A percentile compares a stretch with the other conserved stretches of the same genome.
These are phyloP conservation scores for Phytoseiulus persimilis DNA, from an alignment of 2,888 invertebrate species.

Conservation along the genomic window DNA sequence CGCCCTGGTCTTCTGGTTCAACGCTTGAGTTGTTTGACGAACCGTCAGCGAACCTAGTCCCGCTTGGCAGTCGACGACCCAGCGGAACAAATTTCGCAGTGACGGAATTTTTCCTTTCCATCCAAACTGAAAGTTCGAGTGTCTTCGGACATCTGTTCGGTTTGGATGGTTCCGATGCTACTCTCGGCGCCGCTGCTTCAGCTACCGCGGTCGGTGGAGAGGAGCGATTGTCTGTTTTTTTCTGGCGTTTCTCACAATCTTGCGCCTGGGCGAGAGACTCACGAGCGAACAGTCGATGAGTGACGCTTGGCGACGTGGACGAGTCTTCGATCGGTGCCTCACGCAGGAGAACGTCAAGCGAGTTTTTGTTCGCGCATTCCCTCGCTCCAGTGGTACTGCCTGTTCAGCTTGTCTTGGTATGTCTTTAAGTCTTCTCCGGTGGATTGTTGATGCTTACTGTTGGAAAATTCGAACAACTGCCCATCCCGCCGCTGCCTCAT, in stretches of 20 bases:
- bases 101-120: background rate
- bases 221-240: background rate
- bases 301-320: background rate
- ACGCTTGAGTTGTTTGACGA: background rate
- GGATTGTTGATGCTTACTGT: too few relatives aligned
- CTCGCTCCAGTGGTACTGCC: background rate
- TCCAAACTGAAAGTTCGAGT: background rate
- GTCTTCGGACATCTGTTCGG: background rate
- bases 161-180: background rate
- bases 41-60: background rate
- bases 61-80: background rate
- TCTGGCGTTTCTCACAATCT: background rate
- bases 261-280: background rate
- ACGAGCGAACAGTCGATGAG: background rate
- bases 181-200: background rate
- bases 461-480: too few relatives aligned
- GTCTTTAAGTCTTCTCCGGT: background rate
- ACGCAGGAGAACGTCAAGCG: background rate
- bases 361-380: background rate
- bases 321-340: background rate
- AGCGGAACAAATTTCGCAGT: background rate
- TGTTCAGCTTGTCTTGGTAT: background rate
- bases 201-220: background rate
- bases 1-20: background rate
- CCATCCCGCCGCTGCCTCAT: too few relatives aligned